Conservation (phyloP, 2,888 invertebrate genomes). For the Metalampra italica region DNA sequence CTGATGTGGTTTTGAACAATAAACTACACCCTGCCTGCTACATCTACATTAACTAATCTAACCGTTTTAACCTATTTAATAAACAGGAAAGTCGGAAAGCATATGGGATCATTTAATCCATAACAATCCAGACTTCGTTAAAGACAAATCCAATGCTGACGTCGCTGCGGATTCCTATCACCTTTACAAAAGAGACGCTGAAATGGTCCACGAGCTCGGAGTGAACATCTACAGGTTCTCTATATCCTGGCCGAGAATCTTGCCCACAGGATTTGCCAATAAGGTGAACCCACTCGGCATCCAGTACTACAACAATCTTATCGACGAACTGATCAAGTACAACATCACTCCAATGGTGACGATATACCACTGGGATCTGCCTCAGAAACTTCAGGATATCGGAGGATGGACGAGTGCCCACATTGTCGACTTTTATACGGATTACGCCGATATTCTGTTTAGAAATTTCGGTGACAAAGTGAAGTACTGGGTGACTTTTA, state of each 20-base stretch:
- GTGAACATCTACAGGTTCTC: constrained; percentile 85
- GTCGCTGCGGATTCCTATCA: constrained; percentile 85
- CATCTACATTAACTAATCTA: not conserved
- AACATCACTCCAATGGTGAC: constrained; percentile 85
- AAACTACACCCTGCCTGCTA: too few relatives aligned
- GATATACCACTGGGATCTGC: constrained; percentile 85
- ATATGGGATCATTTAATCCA: constrained; percentile 80
- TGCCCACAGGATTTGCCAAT: constrained; percentile 83
- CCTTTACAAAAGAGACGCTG: constrained; percentile 80
- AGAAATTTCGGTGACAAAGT: constrained; percentile 81
- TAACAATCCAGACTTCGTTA: constrained; percentile 69
- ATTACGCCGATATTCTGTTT: constrained; percentile 81
- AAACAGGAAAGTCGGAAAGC: constrained; percentile 81
- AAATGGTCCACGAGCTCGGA: constrained; percentile 80
- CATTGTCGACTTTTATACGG: constrained; percentile 80
- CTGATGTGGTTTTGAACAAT: too few relatives aligned
- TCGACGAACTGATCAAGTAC: constrained; percentile 82
- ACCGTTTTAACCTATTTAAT: not conserved
- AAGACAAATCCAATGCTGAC: constrained; percentile 79
- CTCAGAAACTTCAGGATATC: constrained; percentile 80
- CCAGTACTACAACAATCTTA: constrained; percentile 86
- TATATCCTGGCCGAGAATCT: constrained; percentile 86
- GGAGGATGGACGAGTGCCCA: constrained; percentile 84
- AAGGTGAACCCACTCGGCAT: constrained; percentile 84
- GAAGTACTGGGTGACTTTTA: constrained; percentile 87